Conservation (phyloP, 2,113 vertebrate species). For the Chlorodrepanis virens region DNA sequence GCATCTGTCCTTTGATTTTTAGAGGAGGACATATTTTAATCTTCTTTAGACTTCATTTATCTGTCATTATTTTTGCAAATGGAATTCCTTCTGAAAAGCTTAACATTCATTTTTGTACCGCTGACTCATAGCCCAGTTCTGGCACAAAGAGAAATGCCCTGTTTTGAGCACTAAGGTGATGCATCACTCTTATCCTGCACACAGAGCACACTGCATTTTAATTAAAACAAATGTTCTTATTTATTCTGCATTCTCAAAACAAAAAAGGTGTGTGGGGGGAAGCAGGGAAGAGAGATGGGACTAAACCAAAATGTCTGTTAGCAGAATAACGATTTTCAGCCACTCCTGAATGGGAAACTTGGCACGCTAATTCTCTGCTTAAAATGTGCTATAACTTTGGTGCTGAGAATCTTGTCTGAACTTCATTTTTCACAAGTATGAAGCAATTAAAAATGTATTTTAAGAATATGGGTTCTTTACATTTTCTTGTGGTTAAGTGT, state of each 20-base stretch:
- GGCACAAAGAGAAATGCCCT: neutral
- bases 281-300: neutral
- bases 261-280: rapidly evolving
- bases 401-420: neutral
- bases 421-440: neutral
- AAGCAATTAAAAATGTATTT: neutral
- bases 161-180: neutral
- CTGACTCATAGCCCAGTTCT: neutral
- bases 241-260: neutral
- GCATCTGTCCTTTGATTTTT: neutral
- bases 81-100: neutral
- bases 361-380: neutral
- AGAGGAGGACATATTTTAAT: neutral
- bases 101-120: neutral
- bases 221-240: neutral
- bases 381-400: neutral
- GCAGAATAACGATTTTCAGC: neutral
- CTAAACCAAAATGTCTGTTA: neutral
- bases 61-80: neutral
- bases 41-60: neutral
- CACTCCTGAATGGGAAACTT: neutral
- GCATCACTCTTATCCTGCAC: neutral
- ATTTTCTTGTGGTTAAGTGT: neutral
- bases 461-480: neutral
- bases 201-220: neutral